Evolutionary conservation across 2,888 invertebrate genomes (phyloP).

Genomic region (Drosophila mayaguana): DNA sequence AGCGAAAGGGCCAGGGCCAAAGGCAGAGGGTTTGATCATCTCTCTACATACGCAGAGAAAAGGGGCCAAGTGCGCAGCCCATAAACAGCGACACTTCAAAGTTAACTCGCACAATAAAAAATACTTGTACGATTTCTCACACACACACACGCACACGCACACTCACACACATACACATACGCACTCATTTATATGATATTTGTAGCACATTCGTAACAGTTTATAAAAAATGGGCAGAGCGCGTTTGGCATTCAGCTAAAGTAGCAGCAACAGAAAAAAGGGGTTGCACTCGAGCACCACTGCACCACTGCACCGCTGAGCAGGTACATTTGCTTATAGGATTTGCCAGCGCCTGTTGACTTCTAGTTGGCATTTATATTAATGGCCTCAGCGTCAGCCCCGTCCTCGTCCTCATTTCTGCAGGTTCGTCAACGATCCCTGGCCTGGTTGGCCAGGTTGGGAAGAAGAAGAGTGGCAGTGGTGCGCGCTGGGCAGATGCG

Average conservation of each 20-base stretch:
- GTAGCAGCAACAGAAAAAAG: conserved; percentile 2
- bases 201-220: conserved; percentile 30
- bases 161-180: background rate
- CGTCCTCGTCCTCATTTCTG: too few species aligned
- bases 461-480: too few species aligned
- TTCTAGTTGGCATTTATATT: conserved; percentile 64
- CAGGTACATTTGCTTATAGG: conserved; percentile 61
- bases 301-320: conserved; percentile 39
- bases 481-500: too few species aligned
- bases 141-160: background rate
- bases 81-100: conserved; percentile 75
- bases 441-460: background rate
- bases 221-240: conserved; percentile 28
- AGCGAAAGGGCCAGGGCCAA: background rate
- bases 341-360: conserved; percentile 70
- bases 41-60: background rate
- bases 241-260: conserved; percentile 6
- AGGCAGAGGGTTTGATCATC: conserved; percentile 9
- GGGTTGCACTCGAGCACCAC: conserved; percentile 46
- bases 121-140: conserved; percentile 51
- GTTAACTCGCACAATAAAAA: conserved; percentile 76
- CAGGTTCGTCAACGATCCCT: too few species aligned
- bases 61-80: conserved; percentile 28
- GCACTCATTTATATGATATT: background rate
- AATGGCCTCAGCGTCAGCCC: background rate